Conservation (phyloP, 2,797 vertebrate species). For the Cyclopterus lumpus region DNA sequence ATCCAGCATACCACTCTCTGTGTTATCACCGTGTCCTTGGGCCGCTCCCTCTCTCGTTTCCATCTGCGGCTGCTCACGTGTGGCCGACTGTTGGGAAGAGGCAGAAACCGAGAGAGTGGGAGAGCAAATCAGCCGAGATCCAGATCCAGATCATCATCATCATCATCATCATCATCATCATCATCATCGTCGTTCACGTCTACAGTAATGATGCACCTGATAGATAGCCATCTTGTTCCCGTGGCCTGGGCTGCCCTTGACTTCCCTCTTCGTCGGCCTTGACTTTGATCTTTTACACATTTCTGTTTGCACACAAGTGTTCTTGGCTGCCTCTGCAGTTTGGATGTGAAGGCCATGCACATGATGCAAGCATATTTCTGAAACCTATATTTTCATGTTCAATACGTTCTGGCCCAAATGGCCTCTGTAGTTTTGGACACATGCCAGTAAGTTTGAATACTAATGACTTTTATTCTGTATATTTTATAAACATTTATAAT, state of each 20-base stretch:
- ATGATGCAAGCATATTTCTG: slow-evolving; percentile 1
- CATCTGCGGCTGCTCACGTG: slow-evolving; percentile 63
- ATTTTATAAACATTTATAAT: neutral
- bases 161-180: slow-evolving; percentile 6
- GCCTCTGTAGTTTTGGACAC: neutral
- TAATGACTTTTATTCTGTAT: neutral
- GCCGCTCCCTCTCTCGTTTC: slow-evolving; percentile 71
- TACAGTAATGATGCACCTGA: neutral
- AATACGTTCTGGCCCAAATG: neutral
- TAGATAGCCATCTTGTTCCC: neutral
- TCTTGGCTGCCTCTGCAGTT: neutral
- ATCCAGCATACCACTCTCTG: slow-evolving; percentile 30
- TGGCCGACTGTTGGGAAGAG: slow-evolving; percentile 50
- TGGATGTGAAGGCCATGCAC: slow-evolving; percentile 3
- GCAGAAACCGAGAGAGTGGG: slow-evolving; percentile 17
- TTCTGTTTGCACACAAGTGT: neutral
- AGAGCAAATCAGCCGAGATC: slow-evolving; percentile 18
- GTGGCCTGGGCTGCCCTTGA: neutral
- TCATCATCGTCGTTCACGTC: slow-evolving; percentile 18
- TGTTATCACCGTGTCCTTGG: slow-evolving; percentile 81
- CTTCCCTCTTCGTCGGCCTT: neutral
- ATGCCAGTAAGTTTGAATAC: neutral
- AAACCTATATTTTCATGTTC: neutral
- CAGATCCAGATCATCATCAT: neutral
- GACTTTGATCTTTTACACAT: neutral